phyloP scores from a whole-genome alignment of 2,888 invertebrate genomes.

The Ochropleura leucogaster region DNA sequence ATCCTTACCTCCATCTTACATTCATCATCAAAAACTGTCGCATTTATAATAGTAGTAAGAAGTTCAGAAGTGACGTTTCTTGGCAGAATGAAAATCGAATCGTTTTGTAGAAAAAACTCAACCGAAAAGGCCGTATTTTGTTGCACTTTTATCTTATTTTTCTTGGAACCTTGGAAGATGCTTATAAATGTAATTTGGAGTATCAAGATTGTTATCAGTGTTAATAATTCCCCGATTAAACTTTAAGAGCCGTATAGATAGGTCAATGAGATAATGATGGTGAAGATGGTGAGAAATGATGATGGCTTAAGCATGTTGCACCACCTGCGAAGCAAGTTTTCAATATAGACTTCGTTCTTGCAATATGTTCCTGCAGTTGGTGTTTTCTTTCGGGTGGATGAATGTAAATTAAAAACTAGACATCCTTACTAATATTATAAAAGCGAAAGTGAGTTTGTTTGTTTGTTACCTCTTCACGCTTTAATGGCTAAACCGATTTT shows the following conservation, averaged over 20 bases:
- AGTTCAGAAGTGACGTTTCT: no score
- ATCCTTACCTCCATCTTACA: no score
- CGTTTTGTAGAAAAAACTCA: neutral
- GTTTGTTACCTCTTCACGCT: no score
- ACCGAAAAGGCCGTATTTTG: neutral
- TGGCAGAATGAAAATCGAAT: no score
- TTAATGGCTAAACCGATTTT: no score
- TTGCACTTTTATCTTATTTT: neutral
- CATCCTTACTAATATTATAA: no score
- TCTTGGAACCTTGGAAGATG: neutral
- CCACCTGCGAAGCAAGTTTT: conserved; percentile 21
- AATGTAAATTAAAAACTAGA: neutral
- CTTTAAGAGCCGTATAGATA: conserved; percentile 41
- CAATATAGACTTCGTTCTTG: neutral
- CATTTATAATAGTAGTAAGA: no score
- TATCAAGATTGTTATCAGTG: conserved; percentile 9
- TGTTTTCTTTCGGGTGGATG: neutral
- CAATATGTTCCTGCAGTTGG: neutral
- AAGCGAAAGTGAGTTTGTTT: no score
- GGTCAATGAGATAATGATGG: conserved; percentile 32
- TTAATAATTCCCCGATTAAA: conserved; percentile 43
- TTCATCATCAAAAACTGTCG: no score
- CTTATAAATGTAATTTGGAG: conserved; percentile 22
- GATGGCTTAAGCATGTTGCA: conserved; percentile 22
- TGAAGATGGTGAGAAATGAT: no score